Percentiles rank a stretch among this genome's conserved stretches.
These are phyloP conservation scores for Tineola bisselliella DNA, from an alignment of 2,888 invertebrate genomes.

Conservation along the genomic window DNA sequence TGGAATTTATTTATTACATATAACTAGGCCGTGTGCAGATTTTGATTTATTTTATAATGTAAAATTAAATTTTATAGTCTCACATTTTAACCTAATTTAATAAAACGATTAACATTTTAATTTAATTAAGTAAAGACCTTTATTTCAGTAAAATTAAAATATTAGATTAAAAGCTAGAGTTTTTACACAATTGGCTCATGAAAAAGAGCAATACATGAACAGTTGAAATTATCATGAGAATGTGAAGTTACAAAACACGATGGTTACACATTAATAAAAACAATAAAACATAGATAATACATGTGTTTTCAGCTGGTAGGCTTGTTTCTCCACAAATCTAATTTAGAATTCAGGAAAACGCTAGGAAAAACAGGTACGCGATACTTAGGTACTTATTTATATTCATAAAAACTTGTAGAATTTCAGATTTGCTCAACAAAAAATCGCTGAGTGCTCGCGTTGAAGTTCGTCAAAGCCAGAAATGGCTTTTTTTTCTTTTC, in stretches of 20 bases:
- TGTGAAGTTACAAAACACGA: not conserved
- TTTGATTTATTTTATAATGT: too few relatives aligned
- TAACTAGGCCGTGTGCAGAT: too few relatives aligned
- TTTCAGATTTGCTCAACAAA: constrained; percentile 6
- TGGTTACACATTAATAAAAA: not conserved
- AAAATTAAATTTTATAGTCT: too few relatives aligned
- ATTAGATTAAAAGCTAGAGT: too few relatives aligned
- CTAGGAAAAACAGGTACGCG: not conserved
- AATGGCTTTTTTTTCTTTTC: constrained; percentile 23
- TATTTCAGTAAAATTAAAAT: too few relatives aligned
- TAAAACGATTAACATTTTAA: too few relatives aligned
- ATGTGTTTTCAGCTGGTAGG: not conserved
- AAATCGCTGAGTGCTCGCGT: not conserved
- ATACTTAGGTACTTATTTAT: not conserved
- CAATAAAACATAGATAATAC: not conserved
- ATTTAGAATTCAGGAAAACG: not conserved
- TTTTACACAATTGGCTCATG: too few relatives aligned
- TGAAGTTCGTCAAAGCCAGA: constrained; percentile 7
- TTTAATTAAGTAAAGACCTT: too few relatives aligned
- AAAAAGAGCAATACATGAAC: too few relatives aligned
- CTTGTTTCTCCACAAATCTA: not conserved
- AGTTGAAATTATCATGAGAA: too few relatives aligned
- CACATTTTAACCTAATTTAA: too few relatives aligned
- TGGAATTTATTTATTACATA: too few relatives aligned
- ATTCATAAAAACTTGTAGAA: constrained; percentile 12